Conservation (phyloP, 1,140 invertebrate species). For the Calephelis virginiensis region DNA sequence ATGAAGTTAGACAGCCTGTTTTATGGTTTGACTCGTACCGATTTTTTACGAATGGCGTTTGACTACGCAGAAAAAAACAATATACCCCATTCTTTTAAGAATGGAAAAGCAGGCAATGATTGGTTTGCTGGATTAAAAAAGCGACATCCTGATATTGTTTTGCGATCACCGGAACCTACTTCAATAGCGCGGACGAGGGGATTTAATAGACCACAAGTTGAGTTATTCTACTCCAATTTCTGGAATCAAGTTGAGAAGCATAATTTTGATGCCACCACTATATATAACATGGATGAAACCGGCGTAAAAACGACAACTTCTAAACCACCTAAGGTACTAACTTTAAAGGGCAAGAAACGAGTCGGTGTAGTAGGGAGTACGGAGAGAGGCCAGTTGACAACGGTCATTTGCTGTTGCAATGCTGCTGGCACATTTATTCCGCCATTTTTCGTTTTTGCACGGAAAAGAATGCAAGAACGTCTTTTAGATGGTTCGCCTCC, state of each 20-base stretch:
- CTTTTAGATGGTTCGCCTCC: conserved; percentile 1
- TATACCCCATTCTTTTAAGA: background rate
- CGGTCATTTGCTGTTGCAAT: too few species aligned
- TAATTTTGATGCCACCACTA: background rate
- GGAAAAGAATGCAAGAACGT: conserved; percentile 4
- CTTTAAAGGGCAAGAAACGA: conserved; percentile 4
- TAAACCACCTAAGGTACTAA: background rate
- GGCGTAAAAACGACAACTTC: background rate
- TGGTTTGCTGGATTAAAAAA: background rate
- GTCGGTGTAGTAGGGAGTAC: background rate
- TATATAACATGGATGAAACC: conserved; percentile 13
- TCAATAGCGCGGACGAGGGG: too few species aligned
- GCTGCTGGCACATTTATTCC: background rate
- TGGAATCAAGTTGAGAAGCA: background rate
- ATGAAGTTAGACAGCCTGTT: too few species aligned
- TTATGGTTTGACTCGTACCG: too few species aligned
- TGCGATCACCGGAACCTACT: background rate
- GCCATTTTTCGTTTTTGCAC: background rate
- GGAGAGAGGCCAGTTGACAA: too few species aligned
- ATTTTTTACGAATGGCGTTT: too few species aligned
- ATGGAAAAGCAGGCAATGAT: background rate
- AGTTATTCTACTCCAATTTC: background rate
- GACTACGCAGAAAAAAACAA: background rate
- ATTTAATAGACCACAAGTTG: too few species aligned
- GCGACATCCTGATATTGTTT: background rate